These are phyloP conservation scores for Zygaena filipendulae DNA, from an alignment of 2,888 invertebrate species.

Conservation along the genomic window DNA sequence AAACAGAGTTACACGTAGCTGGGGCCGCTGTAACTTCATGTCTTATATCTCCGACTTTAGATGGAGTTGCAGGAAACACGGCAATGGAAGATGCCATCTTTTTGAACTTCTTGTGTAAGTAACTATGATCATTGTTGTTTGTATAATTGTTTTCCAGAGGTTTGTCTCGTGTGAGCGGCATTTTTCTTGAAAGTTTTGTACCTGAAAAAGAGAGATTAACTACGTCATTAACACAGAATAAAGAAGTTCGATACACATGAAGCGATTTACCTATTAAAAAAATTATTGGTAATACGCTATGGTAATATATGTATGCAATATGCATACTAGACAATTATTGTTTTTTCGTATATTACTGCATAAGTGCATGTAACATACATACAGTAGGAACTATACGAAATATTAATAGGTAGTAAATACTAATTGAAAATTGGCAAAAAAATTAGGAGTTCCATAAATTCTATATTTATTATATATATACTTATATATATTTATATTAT, in stretches of 20 bases:
- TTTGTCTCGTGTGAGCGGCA: constrained; percentile 63
- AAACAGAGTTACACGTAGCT: constrained; percentile 36
- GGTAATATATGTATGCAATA: too few species aligned
- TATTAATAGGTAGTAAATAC: too few species aligned
- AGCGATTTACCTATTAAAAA: too few species aligned
- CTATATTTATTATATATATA: not conserved
- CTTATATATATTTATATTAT: not conserved
- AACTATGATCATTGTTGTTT: constrained; percentile 75
- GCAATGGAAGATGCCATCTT: constrained; percentile 78
- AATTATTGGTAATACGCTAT: too few species aligned
- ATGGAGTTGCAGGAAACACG: constrained; percentile 38
- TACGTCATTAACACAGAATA: too few species aligned
- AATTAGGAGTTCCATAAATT: not conserved
- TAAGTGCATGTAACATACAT: too few species aligned
- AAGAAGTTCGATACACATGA: too few species aligned
- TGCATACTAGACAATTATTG: too few species aligned
- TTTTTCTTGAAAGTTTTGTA: constrained; percentile 49
- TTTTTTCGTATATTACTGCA: too few species aligned
- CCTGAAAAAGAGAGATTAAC: constrained; percentile 35
- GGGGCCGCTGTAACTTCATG: constrained; percentile 39
- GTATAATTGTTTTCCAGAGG: constrained; percentile 57
- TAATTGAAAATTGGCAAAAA: constrained; percentile 3
- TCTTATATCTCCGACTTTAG: constrained; percentile 37
- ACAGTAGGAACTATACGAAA: too few species aligned
- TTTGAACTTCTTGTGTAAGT: constrained; percentile 94